phyloP scores from a whole-genome alignment of 2,888 invertebrate species.

The Lasioglossum lativentre region DNA sequence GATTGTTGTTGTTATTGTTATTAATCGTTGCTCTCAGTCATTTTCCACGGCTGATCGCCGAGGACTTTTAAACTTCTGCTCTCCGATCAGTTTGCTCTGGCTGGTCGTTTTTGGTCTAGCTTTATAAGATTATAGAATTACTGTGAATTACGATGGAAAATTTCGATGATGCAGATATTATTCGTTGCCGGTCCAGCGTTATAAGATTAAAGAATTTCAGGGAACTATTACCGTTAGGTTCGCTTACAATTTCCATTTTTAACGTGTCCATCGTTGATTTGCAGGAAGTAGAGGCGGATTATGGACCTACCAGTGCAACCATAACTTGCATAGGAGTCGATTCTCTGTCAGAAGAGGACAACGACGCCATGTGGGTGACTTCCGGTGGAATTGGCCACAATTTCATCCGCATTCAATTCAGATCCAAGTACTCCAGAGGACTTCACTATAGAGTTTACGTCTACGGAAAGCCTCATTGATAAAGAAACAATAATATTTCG shows the following conservation, averaged over 20 bases:
- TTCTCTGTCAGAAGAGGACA: slow-evolving; percentile 66
- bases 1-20: neutral
- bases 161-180: neutral
- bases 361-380: slow-evolving; percentile 69
- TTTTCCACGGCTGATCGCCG: neutral
- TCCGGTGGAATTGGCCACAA: slow-evolving; percentile 71
- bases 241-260: neutral
- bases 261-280: slow-evolving; percentile 11
- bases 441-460: slow-evolving; percentile 71
- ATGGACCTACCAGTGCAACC: slow-evolving; percentile 66
- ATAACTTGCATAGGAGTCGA: slow-evolving; percentile 73
- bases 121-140: neutral
- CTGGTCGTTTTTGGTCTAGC: neutral
- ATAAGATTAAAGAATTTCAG: too few relatives aligned
- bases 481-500: neutral
- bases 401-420: slow-evolving; percentile 70
- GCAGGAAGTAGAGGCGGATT: slow-evolving; percentile 72
- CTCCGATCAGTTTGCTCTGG: neutral
- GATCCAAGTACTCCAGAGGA: slow-evolving; percentile 68
- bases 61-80: too few relatives aligned
- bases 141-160: neutral
- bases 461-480: slow-evolving; percentile 64
- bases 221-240: too few relatives aligned
- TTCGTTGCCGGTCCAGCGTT: too few relatives aligned
- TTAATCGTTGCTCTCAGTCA: neutral